Conservation (phyloP, 2,797 vertebrate species). For the Capromys pilorides region DNA sequence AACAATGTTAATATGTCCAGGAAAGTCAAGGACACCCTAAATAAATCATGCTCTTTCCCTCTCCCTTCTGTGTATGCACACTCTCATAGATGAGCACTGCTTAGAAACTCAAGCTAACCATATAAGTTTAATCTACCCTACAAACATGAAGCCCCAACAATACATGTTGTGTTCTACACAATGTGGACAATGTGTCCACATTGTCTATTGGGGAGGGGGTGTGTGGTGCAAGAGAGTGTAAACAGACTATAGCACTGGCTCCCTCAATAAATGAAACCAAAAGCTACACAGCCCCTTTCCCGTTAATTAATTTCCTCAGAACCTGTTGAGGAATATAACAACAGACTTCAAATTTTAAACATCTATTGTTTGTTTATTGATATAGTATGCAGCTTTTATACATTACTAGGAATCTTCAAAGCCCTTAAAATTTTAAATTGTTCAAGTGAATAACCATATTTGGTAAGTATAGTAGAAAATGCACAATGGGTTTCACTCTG, state of each 20-base stretch:
- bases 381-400: neutral
- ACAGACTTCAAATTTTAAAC: neutral
- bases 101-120: neutral
- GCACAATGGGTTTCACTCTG: too few species aligned
- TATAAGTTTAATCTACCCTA: neutral
- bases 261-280: neutral
- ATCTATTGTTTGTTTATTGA: constrained; percentile 12
- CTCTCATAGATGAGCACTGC: neutral
- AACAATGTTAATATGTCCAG: neutral
- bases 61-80: neutral
- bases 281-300: neutral
- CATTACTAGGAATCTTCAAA: constrained; percentile 23
- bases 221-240: neutral
- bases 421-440: neutral
- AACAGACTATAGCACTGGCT: neutral
- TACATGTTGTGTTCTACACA: neutral
- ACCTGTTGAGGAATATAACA: neutral
- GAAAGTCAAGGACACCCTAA: neutral
- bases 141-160: neutral
- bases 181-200: too few species aligned
- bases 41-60: neutral
- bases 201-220: neutral
- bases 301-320: neutral
- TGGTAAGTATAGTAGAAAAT: neutral
- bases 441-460: neutral